phyloP scores from a whole-genome alignment of 2,888 invertebrate species.

The Catocala fraxini region DNA sequence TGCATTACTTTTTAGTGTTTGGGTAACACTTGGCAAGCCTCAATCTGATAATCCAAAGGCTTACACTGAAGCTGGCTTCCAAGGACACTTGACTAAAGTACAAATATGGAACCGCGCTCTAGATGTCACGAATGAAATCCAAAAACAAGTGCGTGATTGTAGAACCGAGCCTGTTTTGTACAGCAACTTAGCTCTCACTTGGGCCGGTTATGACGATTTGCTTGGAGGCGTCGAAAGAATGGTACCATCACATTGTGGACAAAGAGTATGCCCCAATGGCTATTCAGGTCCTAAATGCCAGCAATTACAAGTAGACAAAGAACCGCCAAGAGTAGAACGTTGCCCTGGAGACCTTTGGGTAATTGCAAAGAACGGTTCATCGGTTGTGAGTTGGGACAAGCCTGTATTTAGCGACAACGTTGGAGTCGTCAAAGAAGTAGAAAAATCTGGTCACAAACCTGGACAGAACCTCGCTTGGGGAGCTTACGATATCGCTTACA shows the following conservation, averaged over 20 bases:
- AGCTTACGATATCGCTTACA: slow-evolving; percentile 96
- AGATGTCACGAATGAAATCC: slow-evolving; percentile 96
- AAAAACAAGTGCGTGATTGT: slow-evolving; percentile 97
- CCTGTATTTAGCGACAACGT: slow-evolving; percentile 97
- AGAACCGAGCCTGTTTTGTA: slow-evolving; percentile 97
- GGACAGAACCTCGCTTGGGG: slow-evolving; percentile 97
- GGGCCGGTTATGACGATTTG: slow-evolving; percentile 97
- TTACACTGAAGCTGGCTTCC: slow-evolving; percentile 97
- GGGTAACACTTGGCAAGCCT: slow-evolving; percentile 97
- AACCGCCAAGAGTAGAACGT: slow-evolving; percentile 94
- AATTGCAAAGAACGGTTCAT: slow-evolving; percentile 96
- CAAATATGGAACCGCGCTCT: slow-evolving; percentile 97
- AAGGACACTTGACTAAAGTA: slow-evolving; percentile 97
- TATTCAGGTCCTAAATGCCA: slow-evolving; percentile 95
- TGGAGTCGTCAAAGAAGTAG: slow-evolving; percentile 92
- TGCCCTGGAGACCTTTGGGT: slow-evolving; percentile 98
- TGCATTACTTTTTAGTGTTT: slow-evolving; percentile 89
- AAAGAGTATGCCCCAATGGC: slow-evolving; percentile 95
- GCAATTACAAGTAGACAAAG: slow-evolving; percentile 94
- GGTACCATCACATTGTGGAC: slow-evolving; percentile 97
- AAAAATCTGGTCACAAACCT: slow-evolving; percentile 95
- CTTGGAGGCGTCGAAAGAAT: slow-evolving; percentile 96
- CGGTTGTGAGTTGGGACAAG: slow-evolving; percentile 96
- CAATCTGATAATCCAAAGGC: slow-evolving; percentile 93
- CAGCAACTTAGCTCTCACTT: slow-evolving; percentile 94